These are phyloP conservation scores for Oscheius sp. DNA, from an alignment of 2,888 invertebrate genomes.

Conservation along the genomic window DNA sequence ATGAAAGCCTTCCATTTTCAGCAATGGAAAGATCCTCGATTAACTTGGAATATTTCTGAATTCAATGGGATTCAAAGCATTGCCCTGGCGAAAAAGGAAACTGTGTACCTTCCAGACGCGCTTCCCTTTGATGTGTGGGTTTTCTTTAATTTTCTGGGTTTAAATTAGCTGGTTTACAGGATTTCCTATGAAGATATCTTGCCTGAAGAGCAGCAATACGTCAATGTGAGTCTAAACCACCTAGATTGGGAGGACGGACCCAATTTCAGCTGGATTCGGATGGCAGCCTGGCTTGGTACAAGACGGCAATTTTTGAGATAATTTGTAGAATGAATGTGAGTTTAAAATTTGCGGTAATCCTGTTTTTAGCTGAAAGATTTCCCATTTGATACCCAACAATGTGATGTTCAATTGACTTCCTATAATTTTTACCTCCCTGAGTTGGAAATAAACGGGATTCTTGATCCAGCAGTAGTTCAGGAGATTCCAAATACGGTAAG, in stretches of 20 bases:
- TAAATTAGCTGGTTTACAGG: background rate
- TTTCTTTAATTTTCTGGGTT: background rate
- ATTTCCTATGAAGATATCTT: background rate
- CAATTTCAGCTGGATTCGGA: constrained; percentile 1
- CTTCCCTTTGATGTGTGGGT: background rate
- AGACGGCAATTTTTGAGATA: constrained; percentile 5
- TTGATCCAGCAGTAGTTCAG: too few species aligned
- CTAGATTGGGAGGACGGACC: too few species aligned
- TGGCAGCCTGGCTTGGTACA: constrained; percentile 5
- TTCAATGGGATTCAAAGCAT: background rate
- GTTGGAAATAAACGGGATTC: background rate
- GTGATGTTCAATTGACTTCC: constrained; percentile 10
- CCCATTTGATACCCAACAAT: constrained; percentile 14
- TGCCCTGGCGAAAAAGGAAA: background rate
- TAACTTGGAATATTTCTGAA: constrained; percentile 14
- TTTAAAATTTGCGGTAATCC: background rate
- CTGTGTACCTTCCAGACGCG: constrained; percentile 11
- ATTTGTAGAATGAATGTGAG: constrained; percentile 22
- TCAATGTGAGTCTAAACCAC: background rate
- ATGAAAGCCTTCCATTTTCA: background rate
- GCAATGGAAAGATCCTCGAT: constrained; percentile 18
- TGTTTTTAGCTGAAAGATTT: constrained; percentile 14
- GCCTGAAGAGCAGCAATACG: constrained; percentile 1
- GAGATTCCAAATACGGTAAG: too few species aligned
- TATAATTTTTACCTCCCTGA: constrained; percentile 10